Evolutionary conservation across 2,113 vertebrate species (phyloP).

Genomic region (Puffinus mauretanicus): DNA sequence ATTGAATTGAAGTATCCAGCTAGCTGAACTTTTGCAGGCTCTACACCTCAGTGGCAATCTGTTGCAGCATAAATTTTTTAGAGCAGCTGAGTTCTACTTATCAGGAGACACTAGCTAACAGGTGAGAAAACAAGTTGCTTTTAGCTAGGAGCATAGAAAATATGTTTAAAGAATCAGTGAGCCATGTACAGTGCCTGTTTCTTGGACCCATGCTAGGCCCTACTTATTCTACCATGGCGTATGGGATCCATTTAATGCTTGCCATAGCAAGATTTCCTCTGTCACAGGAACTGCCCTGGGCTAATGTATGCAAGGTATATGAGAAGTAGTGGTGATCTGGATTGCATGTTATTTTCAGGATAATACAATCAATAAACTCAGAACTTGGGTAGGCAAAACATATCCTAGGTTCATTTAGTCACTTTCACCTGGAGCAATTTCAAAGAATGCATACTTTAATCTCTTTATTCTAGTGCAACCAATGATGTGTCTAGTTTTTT

Average conservation of each 20-base stretch:
- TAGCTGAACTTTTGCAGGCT: not conserved
- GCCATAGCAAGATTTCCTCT: not conserved
- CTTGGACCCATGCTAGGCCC: not conserved
- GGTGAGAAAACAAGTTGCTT: not conserved
- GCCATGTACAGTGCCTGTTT: not conserved
- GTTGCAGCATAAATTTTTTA: not conserved
- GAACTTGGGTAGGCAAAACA: not conserved
- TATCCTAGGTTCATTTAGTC: not conserved
- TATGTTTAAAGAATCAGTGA: not conserved
- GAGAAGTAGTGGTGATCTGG: not conserved
- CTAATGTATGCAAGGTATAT: not conserved
- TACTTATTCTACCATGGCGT: not conserved
- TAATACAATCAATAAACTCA: not conserved
- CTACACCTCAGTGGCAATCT: not conserved
- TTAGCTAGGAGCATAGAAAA: not conserved
- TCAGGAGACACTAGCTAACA: not conserved
- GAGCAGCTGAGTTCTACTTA: not conserved
- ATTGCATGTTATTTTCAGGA: not conserved
- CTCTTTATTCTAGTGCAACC: not conserved
- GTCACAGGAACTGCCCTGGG: not conserved
- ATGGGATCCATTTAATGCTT: not conserved
- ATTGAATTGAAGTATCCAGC: not conserved
- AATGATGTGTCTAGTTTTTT: not conserved
- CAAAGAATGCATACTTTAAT: not conserved
- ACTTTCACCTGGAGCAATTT: not conserved